Evolutionary conservation across 92 coral and sea anemone genomes (phyloP).

Genomic region (Anthopleura xanthogrammica): DNA sequence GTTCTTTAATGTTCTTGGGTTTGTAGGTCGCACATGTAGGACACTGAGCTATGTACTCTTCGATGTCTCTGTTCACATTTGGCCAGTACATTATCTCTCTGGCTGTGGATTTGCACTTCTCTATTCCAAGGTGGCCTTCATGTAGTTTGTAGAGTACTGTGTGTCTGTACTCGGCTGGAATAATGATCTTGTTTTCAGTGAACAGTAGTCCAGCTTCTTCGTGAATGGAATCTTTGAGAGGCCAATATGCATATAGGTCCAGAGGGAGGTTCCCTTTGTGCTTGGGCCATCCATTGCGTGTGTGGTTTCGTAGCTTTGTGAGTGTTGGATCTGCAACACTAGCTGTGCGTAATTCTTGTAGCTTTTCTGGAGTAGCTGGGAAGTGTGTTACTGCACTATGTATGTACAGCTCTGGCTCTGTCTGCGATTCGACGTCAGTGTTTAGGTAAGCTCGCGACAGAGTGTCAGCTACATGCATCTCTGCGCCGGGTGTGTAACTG

Average conservation of each 20-base stretch:
- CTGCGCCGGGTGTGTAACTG: neutral
- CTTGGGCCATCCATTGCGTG: no score
- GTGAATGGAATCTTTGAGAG: neutral
- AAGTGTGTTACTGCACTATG: slow-evolving; percentile 5
- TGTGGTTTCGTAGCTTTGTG: no score
- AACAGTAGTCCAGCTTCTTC: neutral
- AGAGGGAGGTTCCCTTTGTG: no score
- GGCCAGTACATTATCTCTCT: no score
- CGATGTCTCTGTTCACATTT: no score
- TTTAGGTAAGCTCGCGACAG: slow-evolving; percentile 1
- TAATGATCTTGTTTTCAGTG: no score
- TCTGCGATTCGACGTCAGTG: neutral
- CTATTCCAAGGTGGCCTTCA: no score
- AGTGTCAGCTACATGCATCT: slow-evolving; percentile 1
- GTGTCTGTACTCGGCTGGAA: neutral
- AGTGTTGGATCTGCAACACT: slow-evolving; percentile 27
- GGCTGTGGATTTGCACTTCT: no score
- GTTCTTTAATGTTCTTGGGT: slow-evolving; percentile 1
- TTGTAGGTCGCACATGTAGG: neutral
- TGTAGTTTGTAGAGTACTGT: no score
- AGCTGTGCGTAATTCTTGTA: slow-evolving; percentile 22
- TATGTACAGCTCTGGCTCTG: slow-evolving; percentile 2
- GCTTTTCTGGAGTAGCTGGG: slow-evolving; percentile 33
- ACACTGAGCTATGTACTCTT: neutral
- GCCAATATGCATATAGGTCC: no score